Base-by-base conservation (phyloP, 2,797 vertebrate species). In the Amblyopsis hoosieri region DNA sequence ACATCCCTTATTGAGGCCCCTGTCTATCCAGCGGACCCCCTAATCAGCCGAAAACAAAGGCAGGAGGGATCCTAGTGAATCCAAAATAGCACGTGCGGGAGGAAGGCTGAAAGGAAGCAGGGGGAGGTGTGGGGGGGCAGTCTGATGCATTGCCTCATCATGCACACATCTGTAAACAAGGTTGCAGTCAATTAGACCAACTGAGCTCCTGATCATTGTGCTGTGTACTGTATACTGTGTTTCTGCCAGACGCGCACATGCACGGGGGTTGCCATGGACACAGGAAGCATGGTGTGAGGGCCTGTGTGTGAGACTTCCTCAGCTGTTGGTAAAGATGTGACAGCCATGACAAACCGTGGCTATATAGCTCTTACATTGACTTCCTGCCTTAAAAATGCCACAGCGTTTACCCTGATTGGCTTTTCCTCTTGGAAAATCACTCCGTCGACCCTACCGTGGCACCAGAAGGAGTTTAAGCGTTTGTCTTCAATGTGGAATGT, bases 21-120 rank as follows among this genome's bases (percentile, higher is more conserved):
- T 82, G 75, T 87, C 87, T 85, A 82, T 64, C 71, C 62, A 69
- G 68, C 66, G 65, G 69, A 78, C 72, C 82, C 71, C 79, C 81
- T 91, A 89, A 90, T 91, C 88, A 90, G 83, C 67, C 75, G 70
- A 69, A 91, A 91, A 88, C 90, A 66, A 90, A 89, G 67, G 78
- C 76, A 77, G 83, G 76, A 78, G 86, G 77, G 70, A 10, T 69
- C 80, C 42, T 74, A 66, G 37, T 46, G 50, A 81, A 73, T 85
- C 87, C 67, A 85, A 91, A 91, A 92, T 92, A 93, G 86, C 70
- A 78, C 4, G 23, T 66, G 54, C 67, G 74, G 78, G 63, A 84
- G 84, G 74, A 84, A 74, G 74, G 77, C 63, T 77, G 79, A 82
- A 83, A 89, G 92, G 91, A 91, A 91, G 87, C 78, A 74, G 15